phyloP scores from a whole-genome alignment of 92 coral and sea anemone species.

The Metridium senile region DNA sequence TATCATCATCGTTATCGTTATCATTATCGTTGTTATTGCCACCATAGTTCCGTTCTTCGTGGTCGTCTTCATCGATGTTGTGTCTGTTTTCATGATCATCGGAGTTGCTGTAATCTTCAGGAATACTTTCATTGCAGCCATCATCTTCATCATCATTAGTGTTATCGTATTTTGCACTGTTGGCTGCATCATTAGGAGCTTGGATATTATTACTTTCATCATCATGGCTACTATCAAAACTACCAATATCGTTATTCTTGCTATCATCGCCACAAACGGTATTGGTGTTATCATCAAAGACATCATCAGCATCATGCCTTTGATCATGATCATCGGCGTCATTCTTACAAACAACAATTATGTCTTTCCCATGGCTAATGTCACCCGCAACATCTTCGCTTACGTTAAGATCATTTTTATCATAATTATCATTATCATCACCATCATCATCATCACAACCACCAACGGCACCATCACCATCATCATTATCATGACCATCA shows the following conservation, averaged over 20 bases:
- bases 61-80: background rate
- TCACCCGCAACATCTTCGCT: background rate
- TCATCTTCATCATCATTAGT: background rate
- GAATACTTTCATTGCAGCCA: background rate
- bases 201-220: too few species aligned
- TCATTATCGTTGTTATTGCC: background rate
- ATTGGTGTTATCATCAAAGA: background rate
- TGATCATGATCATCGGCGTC: background rate
- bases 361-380: background rate
- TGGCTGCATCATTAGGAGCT: background rate
- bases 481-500: background rate
- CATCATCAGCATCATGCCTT: constrained; percentile 4
- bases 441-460: background rate
- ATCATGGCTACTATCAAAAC: background rate
- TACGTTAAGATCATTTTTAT: background rate
- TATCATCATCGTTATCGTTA: background rate
- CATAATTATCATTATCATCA: background rate
- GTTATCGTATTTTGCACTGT: background rate
- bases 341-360: background rate
- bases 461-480: background rate
- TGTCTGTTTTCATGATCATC: background rate
- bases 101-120: background rate
- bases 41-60: background rate
- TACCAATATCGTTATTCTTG: background rate
- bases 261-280: too few species aligned